Evolutionary conservation across 2,888 invertebrate genomes (phyloP).

Genomic region (Leucoptera coffeella): DNA sequence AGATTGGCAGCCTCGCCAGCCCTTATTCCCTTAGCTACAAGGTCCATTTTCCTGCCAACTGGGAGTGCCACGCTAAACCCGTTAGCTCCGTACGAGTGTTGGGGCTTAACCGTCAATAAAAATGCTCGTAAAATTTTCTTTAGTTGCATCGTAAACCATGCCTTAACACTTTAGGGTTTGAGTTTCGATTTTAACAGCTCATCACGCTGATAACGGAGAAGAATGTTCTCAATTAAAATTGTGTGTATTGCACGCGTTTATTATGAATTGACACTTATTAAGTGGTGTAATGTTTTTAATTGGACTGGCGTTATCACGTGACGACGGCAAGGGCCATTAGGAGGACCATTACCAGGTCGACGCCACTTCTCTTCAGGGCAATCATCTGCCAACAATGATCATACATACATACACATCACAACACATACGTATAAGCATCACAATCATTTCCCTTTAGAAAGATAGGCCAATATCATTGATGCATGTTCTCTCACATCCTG

Average conservation of each 20-base stretch:
- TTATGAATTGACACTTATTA: slow-evolving; percentile 54
- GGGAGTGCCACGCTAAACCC: slow-evolving; percentile 25
- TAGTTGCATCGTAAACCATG: slow-evolving; percentile 13
- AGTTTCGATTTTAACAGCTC: slow-evolving; percentile 11
- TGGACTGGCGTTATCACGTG: slow-evolving; percentile 51
- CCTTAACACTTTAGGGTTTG: slow-evolving; percentile 13
- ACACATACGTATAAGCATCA: too few species aligned
- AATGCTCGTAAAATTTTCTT: slow-evolving; percentile 36
- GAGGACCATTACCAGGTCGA: too few species aligned
- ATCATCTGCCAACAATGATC: too few species aligned
- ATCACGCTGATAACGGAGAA: slow-evolving; percentile 10
- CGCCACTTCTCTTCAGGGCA: too few species aligned
- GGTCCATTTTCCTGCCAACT: slow-evolving; percentile 12
- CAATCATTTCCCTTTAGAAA: not conserved
- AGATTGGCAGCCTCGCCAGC: slow-evolving; percentile 1
- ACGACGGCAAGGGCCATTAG: too few species aligned
- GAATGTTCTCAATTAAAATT: slow-evolving; percentile 51
- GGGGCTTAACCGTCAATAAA: slow-evolving; percentile 48
- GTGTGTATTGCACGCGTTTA: slow-evolving; percentile 50
- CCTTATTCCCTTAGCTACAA: slow-evolving; percentile 12
- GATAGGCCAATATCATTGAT: too few species aligned
- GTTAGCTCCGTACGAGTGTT: slow-evolving; percentile 36
- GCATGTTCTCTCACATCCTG: too few species aligned
- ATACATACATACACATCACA: too few species aligned
- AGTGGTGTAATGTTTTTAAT: slow-evolving; percentile 50